Percentiles rank a stretch among this genome's conserved stretches.
phyloP scores from a whole-genome alignment of 2,113 vertebrate species.

The Brachirus orientalis region DNA sequence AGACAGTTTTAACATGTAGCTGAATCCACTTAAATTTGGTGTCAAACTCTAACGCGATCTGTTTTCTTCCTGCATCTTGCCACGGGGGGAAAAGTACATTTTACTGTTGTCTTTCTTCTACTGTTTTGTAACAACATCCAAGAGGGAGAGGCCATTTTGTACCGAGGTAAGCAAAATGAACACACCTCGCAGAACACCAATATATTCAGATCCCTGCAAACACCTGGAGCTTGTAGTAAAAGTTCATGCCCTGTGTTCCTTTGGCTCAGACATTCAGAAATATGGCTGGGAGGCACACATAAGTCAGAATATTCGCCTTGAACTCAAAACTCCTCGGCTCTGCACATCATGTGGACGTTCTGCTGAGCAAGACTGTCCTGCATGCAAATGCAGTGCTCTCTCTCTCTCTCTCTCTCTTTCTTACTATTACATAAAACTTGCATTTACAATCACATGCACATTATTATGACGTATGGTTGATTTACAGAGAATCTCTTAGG shows the following conservation, averaged over 20 bases:
- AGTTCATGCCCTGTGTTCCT: constrained; percentile 30
- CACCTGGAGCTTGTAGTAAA: constrained; percentile 38
- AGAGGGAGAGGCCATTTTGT: constrained; percentile 21
- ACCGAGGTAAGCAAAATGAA: constrained; percentile 5
- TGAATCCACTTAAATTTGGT: neutral
- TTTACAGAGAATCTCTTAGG: too few relatives aligned
- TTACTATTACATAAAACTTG: too few relatives aligned
- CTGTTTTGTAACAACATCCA: too few relatives aligned
- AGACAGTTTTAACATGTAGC: constrained; percentile 35
- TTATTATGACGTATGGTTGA: too few relatives aligned
- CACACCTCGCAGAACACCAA: constrained; percentile 1
- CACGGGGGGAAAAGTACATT: too few relatives aligned
- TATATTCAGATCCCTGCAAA: too few relatives aligned
- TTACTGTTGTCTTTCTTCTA: too few relatives aligned
- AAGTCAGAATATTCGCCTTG: neutral
- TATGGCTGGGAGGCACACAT: constrained; percentile 18
- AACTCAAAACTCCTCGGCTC: neutral
- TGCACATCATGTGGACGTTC: neutral
- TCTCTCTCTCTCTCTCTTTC: neutral
- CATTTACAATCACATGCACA: too few relatives aligned
- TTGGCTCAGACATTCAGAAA: constrained; percentile 14
- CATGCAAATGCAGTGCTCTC: neutral
- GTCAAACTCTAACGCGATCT: too few relatives aligned
- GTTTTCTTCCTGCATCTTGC: too few relatives aligned
- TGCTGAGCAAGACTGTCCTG: neutral